A percentile compares a stretch with the other conserved stretches of the same genome.
Evolutionary conservation across 2,113 vertebrate genomes (phyloP).

Genomic region (Chloebia gouldiae): DNA sequence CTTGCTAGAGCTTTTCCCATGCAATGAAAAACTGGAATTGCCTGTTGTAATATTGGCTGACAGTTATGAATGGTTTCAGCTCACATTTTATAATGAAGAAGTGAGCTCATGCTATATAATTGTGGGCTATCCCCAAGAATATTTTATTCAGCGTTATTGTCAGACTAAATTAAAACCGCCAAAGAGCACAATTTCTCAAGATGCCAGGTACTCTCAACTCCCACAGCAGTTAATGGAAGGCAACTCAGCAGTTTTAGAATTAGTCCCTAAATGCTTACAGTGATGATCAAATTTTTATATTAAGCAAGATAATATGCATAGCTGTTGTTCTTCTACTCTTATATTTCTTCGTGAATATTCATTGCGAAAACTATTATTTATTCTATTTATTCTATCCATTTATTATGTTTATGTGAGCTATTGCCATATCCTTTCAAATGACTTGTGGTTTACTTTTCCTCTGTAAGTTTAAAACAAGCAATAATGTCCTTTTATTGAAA

Average conservation of each 20-base stretch:
- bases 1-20: conserved; percentile 48
- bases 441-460: background rate
- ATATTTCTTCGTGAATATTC: background rate
- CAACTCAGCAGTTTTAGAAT: conserved; percentile 33
- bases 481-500: background rate
- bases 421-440: background rate
- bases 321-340: background rate
- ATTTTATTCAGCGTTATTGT: conserved; percentile 54
- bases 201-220: conserved; percentile 29
- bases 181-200: conserved; percentile 37
- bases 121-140: conserved; percentile 58
- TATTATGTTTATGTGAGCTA: background rate
- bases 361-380: background rate
- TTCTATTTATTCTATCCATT: background rate
- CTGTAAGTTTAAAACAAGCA: background rate
- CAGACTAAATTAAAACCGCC: conserved; percentile 50
- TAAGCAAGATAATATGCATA: background rate
- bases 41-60: conserved; percentile 51
- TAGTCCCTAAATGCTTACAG: background rate
- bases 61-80: conserved; percentile 60
- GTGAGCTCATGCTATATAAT: conserved; percentile 60
- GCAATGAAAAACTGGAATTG: conserved; percentile 58
- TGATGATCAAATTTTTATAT: background rate
- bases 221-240: conserved; percentile 20
- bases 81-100: conserved; percentile 61